Percentiles rank a stretch among this genome's conserved stretches.
Conservation (phyloP, 2,113 vertebrate species). For the Barnardius zonarius region DNA sequence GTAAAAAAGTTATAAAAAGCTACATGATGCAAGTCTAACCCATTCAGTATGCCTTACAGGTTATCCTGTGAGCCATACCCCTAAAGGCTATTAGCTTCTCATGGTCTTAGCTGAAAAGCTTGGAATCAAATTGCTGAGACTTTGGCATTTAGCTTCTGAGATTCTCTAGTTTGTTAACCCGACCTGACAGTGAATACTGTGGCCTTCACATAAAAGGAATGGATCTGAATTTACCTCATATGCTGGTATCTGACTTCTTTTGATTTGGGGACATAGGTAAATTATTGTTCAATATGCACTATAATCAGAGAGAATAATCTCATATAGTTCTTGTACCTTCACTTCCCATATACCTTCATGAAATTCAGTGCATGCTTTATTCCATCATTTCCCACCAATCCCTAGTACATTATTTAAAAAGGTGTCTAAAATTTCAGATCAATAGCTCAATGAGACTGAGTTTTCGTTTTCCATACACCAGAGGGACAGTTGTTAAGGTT, state of each 20-base stretch:
- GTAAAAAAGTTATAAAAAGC: neutral
- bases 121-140: constrained; percentile 10
- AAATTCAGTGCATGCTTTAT: neutral
- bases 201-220: neutral
- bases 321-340: neutral
- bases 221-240: neutral
- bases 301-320: neutral
- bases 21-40: neutral
- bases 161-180: neutral
- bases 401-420: neutral
- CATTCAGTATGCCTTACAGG: neutral
- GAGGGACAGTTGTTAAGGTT: neutral
- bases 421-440: neutral
- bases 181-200: neutral
- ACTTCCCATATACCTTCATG: neutral
- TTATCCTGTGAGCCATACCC: neutral
- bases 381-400: neutral
- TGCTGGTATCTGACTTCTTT: neutral
- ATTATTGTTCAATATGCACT: neutral
- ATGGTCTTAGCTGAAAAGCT: constrained; percentile 13
- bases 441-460: neutral
- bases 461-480: neutral
- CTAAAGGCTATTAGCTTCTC: neutral
- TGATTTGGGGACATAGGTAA: neutral
- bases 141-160: neutral